Conservation (phyloP, 2,888 invertebrate species). For the Eutolmus rufibarbis region DNA sequence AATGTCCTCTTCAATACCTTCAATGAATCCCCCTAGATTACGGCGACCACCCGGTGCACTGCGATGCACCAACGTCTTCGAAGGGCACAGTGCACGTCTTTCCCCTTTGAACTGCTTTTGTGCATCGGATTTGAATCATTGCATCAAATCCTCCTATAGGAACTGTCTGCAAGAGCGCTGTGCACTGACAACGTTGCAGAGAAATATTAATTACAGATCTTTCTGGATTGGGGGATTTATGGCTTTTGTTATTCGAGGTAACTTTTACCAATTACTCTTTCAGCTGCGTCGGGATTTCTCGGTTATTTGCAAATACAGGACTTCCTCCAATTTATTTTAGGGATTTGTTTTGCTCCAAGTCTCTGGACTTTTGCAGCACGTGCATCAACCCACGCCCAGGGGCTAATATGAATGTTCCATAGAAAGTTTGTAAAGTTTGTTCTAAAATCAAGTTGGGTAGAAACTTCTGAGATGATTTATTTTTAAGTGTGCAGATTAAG, state of each 20-base stretch:
- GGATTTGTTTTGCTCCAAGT: not conserved
- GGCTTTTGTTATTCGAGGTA: not conserved
- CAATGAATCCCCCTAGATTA: not conserved
- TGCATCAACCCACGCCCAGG: not conserved
- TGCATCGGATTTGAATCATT: not conserved
- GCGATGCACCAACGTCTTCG: not conserved
- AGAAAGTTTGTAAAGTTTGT: not conserved
- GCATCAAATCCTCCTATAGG: not conserved
- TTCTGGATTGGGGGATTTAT: not conserved
- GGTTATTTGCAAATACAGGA: not conserved
- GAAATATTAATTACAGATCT: not conserved
- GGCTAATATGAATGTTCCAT: not conserved
- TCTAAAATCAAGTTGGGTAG: not conserved
- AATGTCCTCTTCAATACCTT: not conserved
- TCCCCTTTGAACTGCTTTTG: not conserved
- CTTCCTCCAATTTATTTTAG: not conserved
- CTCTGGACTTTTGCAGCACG: not conserved
- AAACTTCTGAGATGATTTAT: not conserved
- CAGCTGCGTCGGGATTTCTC: not conserved
- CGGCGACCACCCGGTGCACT: not conserved
- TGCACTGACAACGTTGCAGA: not conserved
- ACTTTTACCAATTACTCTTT: not conserved
- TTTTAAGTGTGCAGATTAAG: not conserved
- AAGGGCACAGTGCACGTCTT: not conserved
- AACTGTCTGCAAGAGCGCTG: not conserved